Conservation (phyloP, 92 coral and sea anemone species). For the Paragorgia papillata region DNA sequence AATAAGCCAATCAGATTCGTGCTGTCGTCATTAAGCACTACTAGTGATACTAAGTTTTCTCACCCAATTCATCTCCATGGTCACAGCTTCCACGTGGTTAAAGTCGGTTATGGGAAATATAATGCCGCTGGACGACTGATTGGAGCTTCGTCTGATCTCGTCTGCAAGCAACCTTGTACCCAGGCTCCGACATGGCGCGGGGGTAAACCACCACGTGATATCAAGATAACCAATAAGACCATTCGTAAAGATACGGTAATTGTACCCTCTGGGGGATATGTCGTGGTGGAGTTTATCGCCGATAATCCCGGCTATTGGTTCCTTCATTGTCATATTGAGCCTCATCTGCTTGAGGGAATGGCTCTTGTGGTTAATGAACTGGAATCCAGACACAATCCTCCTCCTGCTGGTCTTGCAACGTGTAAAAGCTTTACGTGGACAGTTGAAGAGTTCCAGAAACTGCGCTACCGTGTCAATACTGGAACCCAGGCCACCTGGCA, state of each 20-base stretch:
- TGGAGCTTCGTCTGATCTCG: not conserved
- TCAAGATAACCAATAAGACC: conserved; percentile 14
- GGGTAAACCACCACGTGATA: not conserved
- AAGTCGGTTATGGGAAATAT: conserved; percentile 20
- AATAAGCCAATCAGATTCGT: conserved; percentile 18
- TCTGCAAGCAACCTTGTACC: not conserved
- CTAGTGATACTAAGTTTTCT: not conserved
- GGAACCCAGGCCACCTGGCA: too few relatives aligned
- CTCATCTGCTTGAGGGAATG: conserved; percentile 72
- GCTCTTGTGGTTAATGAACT: conserved; percentile 54
- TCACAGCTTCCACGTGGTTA: conserved; percentile 31
- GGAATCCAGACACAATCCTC: not conserved
- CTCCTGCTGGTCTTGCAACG: not conserved
- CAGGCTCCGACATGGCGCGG: conserved; percentile 2
- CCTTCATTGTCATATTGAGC: conserved; percentile 77
- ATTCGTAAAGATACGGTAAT: conserved; percentile 73
- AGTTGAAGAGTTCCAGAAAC: conserved; percentile 31
- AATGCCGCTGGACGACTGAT: not conserved
- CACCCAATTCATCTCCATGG: conserved; percentile 37
- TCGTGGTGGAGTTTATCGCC: conserved; percentile 62
- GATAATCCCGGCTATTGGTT: conserved; percentile 83
- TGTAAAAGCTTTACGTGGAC: conserved; percentile 16
- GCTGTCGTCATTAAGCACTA: conserved; percentile 1
- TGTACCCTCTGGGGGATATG: conserved; percentile 72
- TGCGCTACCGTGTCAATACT: not conserved